Conservation (phyloP, 2,113 vertebrate species). For the Ptyas mucosa region DNA sequence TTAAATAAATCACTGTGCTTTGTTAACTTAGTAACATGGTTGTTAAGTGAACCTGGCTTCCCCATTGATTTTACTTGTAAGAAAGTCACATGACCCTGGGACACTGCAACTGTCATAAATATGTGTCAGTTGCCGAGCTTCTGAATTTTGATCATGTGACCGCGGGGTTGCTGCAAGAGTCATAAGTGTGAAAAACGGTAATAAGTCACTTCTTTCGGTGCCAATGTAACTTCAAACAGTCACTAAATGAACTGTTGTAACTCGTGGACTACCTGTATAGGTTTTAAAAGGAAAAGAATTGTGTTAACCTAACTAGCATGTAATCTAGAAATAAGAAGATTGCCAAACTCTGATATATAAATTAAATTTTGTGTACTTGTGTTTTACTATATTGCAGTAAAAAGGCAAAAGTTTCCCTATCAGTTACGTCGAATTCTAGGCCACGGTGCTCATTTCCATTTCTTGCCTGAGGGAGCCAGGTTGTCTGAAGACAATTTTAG, state of each 20-base stretch:
- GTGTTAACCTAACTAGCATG: not conserved
- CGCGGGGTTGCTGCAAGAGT: not conserved
- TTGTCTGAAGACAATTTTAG: not conserved
- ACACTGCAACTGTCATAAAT: not conserved
- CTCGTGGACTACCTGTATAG: not conserved
- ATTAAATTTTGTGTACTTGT: no score
- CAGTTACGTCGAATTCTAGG: not conserved
- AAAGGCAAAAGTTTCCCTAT: not conserved
- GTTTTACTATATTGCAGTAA: not conserved
- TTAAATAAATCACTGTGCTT: not conserved
- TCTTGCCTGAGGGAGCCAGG: not conserved
- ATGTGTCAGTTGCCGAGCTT: not conserved
- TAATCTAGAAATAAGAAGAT: not conserved
- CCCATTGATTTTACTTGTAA: not conserved
- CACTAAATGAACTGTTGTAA: not conserved
- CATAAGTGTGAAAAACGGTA: not conserved
- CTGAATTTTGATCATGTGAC: not conserved
- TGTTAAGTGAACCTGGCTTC: not conserved
- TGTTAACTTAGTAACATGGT: not conserved
- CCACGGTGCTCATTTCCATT: not conserved
- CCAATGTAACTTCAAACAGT: not conserved
- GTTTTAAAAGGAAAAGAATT: not conserved
- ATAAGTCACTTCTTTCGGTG: not conserved
- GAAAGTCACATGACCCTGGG: not conserved
- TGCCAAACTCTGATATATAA: no score